Base-by-base conservation (phyloP, 2,113 vertebrate genomes). In the Meleagris gallopavo region DNA sequence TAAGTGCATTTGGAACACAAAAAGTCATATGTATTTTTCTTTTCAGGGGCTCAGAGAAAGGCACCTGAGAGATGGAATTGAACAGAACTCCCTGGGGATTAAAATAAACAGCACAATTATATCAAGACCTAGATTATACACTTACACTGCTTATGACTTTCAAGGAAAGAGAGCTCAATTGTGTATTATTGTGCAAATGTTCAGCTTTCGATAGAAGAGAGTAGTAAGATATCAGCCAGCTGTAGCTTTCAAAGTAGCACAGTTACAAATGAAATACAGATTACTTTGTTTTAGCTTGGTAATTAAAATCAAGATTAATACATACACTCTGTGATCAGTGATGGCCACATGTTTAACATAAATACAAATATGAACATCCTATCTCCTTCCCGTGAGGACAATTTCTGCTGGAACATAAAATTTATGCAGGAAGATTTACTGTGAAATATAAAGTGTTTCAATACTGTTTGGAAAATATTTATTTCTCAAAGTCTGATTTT, bases 61-160 rank as follows among this genome's bases (percentile, higher is more conserved):
- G 74, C 36, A 85, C 75, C 65, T 50, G 27, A 96, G 79, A 86
- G 91, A 95, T 61, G 64, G 91, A 90, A 86, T 57, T 94, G 88
- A 96, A 93, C 77, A 91, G 83, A 96, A 61, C 83, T 95, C 88
- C 90, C 92, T 48, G 48, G 92, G 87, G 72, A 77, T 96, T 96
- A 96, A 96, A 96, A 92, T 76, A 97, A 97, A 96, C 86, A 95
- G 73, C 91, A 69, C 67, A 77, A 79, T 97, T 96, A 93, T 88
- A 83, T 54, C 45, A 80, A 95, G 85, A 72, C 18, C 27, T 90
- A 93, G 95, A 96, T 98, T 97, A 94, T 94, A 86, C 19, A 79
- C 83, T 97, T 86, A 45, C 69, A 84, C 86, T 94, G 78, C 71
- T 89, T 96, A 54, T 86, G 89, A 95, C 78, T 97, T 97, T 92